These are phyloP conservation scores for Sciurus carolinensis DNA, from an alignment of 2,797 vertebrate genomes.

Conservation along the genomic window DNA sequence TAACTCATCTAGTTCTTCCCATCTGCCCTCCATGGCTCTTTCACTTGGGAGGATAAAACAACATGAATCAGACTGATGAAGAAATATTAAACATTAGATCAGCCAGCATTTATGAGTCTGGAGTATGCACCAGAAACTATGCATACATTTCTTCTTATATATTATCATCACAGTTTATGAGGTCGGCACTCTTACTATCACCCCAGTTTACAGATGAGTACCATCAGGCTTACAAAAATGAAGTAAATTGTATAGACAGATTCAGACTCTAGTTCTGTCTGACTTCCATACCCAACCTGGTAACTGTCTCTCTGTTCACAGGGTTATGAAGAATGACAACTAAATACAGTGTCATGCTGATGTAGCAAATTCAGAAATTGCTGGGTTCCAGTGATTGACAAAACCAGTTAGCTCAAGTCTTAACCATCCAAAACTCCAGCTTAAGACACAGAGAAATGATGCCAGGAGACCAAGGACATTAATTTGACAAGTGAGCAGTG, in stretches of 20 bases:
- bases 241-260: constrained; percentile 22
- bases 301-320: constrained; percentile 7
- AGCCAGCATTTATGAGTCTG: neutral
- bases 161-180: neutral
- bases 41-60: constrained; percentile 21
- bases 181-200: neutral
- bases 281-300: neutral
- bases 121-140: neutral
- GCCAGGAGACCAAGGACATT: constrained; percentile 50
- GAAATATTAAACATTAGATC: neutral
- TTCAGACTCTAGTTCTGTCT: constrained; percentile 16
- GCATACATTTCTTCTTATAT: neutral
- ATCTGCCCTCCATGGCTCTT: neutral
- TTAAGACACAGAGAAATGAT: constrained; percentile 58
- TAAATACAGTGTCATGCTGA: constrained; percentile 54
- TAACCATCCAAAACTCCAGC: constrained; percentile 67
- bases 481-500: constrained; percentile 76
- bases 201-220: constrained; percentile 63
- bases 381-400: constrained; percentile 75
- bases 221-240: neutral
- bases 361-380: constrained; percentile 67
- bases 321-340: constrained; percentile 60
- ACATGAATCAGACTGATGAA: constrained; percentile 14
- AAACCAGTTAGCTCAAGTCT: constrained; percentile 68
- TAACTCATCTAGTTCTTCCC: neutral